Evolutionary conservation across 1,140 invertebrate genomes (phyloP), one percentile per base, ranked within the genome.

Genomic region (Pachyrhynchus sulphureomaculatus): DNA sequence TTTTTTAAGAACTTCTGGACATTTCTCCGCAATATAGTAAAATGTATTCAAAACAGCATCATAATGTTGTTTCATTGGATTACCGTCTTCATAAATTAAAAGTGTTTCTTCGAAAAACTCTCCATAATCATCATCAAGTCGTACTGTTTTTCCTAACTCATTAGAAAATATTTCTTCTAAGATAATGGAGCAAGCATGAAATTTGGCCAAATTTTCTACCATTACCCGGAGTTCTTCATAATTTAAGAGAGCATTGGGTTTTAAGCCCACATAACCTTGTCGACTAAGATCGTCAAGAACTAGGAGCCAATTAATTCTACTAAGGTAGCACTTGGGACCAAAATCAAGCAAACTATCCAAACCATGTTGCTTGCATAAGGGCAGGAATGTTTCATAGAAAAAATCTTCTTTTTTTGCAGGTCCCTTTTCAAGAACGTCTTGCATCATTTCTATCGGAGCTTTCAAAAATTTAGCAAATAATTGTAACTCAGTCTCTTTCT

Each of bases 271-370:
- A n/a, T n/a, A n/a, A n/a, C n/a, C n/a, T n/a, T n/a, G n/a, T n/a
- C n/a, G n/a, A n/a, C n/a, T n/a, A 10, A 59, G 18, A 21, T 59
- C 34, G 10, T 59, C 56, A 5, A 59, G 45, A 1, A 59, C 32
- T 20, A 59, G 13, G 2, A 24, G 2, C 6, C 23, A n/a, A 9
- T 15, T 47, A 10, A 49, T 4, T 18, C 45, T 41, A 24, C 41
- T 32, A 6, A 59, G 21, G 13, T 59, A 59, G 18, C 56, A 59
- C 26, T 42, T 59, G 0, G 56, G 56, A 12, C 45, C 56, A 21
- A 49, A 49, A 29, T 48, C 47, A n/a, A 59, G 18, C 1, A 59
- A 29, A n/a, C 21, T 21, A 12, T 49, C 20, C 23, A 59, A 18
- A 20, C 56, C 45, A 13, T 59, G 21, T n/a, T 26, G n/a, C 13